Base-by-base conservation (phyloP, 92 coral and sea anemone genomes). In the Epizoanthus scotinus region DNA sequence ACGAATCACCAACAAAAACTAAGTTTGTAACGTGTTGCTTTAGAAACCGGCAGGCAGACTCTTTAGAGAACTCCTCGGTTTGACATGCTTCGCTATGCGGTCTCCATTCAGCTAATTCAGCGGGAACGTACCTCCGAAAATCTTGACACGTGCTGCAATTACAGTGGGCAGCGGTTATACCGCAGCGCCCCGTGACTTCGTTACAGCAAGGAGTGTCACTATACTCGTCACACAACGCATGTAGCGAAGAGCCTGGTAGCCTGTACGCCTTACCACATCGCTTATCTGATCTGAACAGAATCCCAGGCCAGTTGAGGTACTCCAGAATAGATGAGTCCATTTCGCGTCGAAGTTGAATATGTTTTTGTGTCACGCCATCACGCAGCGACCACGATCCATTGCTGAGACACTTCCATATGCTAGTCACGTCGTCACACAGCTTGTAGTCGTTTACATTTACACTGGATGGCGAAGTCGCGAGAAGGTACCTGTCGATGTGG, bases 201-300 rank as follows among this genome's bases (percentile, higher is more conserved):
- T 91, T 91, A 57, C 94, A 91, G 19, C 94, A 91, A 15, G 94
- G 94, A 34, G 70, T 61, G 2, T 67, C 75, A 56, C 91, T 78
- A 59, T 34, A 25, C 38, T 81, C 80, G 44, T 91, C 94, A 68
- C 94, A 91, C 8, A 91, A 63, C 2, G 91, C 38, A 0, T 81
- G 49, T 6, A 79, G 27, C 42, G 79, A 26, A 0, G 82, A 40
- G 10, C 63, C 24, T 27, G 81, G 75, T 5, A 78, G 67, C 34
- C 53, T 74, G 53, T 66, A 59, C 3, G 24, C 29, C 27, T 71
- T 56, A 20, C 94, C 94, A 52, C 94, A 90, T 36, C 85, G 87
- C n/a, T 68, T 78, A 57, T 91, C 94, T 22, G 63, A 22, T 47
- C 91, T 73, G 25, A 67, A 66, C 47, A 91, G 71, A 25, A 20